Percentiles rank a stretch among this genome's conserved stretches.
Conservation (phyloP, 2,888 invertebrate species). For the Cerceris rybyensis region DNA sequence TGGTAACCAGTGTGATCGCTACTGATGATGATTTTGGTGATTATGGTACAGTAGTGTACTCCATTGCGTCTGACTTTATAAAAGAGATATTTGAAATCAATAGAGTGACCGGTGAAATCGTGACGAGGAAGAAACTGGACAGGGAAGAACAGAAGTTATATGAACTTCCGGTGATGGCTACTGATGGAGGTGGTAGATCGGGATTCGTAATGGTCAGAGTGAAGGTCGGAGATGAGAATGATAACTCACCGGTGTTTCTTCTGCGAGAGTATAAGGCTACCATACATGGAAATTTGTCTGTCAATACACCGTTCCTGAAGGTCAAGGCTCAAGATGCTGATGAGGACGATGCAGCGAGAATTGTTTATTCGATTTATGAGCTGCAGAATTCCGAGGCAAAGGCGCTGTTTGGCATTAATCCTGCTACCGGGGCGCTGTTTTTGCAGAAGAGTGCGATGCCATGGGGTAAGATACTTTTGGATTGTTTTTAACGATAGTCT, state of each 20-base stretch:
- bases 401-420: constrained; percentile 89
- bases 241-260: constrained; percentile 90
- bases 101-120: constrained; percentile 87
- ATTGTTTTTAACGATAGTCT: no score
- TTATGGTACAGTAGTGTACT: constrained; percentile 89
- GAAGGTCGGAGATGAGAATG: constrained; percentile 92
- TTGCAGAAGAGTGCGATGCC: constrained; percentile 85
- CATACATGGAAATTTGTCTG: constrained; percentile 85
- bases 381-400: constrained; percentile 84
- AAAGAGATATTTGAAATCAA: constrained; percentile 90
- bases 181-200: constrained; percentile 91
- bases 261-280: constrained; percentile 90
- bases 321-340: constrained; percentile 91
- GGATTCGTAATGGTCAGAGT: constrained; percentile 90
- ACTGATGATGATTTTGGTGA: constrained; percentile 92
- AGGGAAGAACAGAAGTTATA: constrained; percentile 88
- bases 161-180: constrained; percentile 91
- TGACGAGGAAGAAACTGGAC: constrained; percentile 88
- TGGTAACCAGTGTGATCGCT: constrained; percentile 89
- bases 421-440: constrained; percentile 88
- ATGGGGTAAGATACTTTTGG: constrained; percentile 78
- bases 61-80: constrained; percentile 89
- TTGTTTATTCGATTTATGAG: constrained; percentile 91
- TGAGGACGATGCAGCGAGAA: constrained; percentile 87
- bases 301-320: constrained; percentile 85